Conservation (phyloP, 2,888 invertebrate genomes). For the Nemotelus pantherinus region DNA sequence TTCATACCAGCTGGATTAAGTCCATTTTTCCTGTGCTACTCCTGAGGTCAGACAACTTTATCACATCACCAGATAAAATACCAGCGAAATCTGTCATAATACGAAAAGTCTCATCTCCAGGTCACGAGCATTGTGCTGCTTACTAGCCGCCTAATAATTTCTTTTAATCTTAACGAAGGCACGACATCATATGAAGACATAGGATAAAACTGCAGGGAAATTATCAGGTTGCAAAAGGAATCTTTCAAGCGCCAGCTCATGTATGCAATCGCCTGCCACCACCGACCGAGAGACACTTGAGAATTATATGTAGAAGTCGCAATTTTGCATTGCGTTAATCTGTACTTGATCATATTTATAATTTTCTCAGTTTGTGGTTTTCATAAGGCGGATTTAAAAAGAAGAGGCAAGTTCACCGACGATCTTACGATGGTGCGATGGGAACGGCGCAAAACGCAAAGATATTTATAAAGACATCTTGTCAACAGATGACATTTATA, state of each 20-base stretch:
- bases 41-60: constrained; percentile 25
- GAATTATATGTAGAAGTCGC: constrained; percentile 15
- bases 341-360: constrained; percentile 19
- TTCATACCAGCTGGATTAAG: background rate
- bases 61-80: constrained; percentile 24
- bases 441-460: background rate
- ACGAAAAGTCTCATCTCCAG: constrained; percentile 40
- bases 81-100: constrained; percentile 28
- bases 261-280: background rate
- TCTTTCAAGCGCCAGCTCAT: constrained; percentile 30
- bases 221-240: constrained; percentile 17
- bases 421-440: constrained; percentile 19
- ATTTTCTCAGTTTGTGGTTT: background rate
- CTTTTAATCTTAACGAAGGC: background rate
- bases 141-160: constrained; percentile 10
- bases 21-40: background rate
- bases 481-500: constrained; percentile 44
- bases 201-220: background rate
- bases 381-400: constrained; percentile 28
- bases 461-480: constrained; percentile 46
- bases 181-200: constrained; percentile 1
- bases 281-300: constrained; percentile 17
- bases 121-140: constrained; percentile 36
- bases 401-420: constrained; percentile 9
- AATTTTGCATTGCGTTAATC: constrained; percentile 17